A percentile compares a stretch with the other conserved stretches of the same genome.
phyloP scores from a whole-genome alignment of 2,888 invertebrate genomes.

The Cecidostiba fungosa region DNA sequence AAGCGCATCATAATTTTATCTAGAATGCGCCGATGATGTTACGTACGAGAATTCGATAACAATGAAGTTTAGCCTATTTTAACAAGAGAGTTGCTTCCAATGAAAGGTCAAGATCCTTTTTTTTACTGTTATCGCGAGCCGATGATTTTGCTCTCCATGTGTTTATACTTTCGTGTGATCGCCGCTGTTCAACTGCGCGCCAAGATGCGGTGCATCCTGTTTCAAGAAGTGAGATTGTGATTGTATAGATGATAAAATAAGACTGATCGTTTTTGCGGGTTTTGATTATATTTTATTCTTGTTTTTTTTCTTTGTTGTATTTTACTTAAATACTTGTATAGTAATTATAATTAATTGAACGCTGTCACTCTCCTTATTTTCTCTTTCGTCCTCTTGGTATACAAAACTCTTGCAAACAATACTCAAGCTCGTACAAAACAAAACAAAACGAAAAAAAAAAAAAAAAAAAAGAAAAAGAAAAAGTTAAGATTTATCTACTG shows the following conservation, averaged over 20 bases:
- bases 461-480: no score
- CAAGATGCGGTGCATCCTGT: neutral
- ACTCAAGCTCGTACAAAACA: conserved; percentile 19
- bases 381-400: conserved; percentile 9
- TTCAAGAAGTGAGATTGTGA: neutral
- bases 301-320: neutral
- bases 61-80: conserved; percentile 46
- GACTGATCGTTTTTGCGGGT: conserved; percentile 15
- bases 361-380: neutral
- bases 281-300: conserved; percentile 40
- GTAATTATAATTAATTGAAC: conserved; percentile 25
- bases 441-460: neutral
- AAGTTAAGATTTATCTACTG: neutral
- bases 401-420: conserved; percentile 14
- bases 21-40: conserved; percentile 31
- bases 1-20: conserved; percentile 21
- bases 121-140: conserved; percentile 11
- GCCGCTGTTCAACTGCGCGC: neutral
- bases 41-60: conserved; percentile 14
- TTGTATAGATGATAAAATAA: conserved; percentile 28
- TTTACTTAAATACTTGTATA: conserved; percentile 20
- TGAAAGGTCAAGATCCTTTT: conserved; percentile 48
- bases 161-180: neutral
- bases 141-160: neutral
- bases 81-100: conserved; percentile 7